Base-by-base conservation (phyloP, 2,797 vertebrate genomes). In the Lagodon rhomboides region DNA sequence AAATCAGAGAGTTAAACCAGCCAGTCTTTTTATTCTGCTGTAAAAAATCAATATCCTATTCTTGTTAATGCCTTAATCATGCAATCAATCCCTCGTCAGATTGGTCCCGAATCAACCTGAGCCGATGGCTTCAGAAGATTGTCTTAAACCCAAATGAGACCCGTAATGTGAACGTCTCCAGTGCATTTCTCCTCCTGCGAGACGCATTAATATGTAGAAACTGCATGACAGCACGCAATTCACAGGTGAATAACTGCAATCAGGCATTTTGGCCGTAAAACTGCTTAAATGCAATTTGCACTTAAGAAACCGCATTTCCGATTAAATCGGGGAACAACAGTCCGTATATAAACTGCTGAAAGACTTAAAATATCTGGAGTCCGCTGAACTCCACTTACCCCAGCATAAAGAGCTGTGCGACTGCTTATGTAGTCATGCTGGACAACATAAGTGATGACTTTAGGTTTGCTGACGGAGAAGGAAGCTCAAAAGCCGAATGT, bases 391-490 rank as follows among this genome's bases (percentile, higher is more conserved):
- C 50, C 63, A 74, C 77, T 82, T 81, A 79, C 65, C 68, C 5
- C 73, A 68, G 77, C 62, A 81, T 18, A 5, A 25, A 41, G 9
- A 46, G 17, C n/a, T 85, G 80, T 83, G 72, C 53, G 63, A 69
- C 69, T 79, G 75, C 80, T 82, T 73, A 80, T 73, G 67, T 50
- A 70, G 79, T 70, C 68, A 68, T 74, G 75, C 59, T 54, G 65
- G 76, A 86, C 76, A 81, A 73, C 64, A 73, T 74, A 81, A 87
- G 81, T 85, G 85, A 90, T 88, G 64, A 82, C 55, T 79, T 74
- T n/a, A 68, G 55, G 25, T 74, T 70, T 60, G 65, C 80, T 85
- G 83, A 81, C 80, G 85, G 53, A 71, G 46, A 87, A 41, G 49
- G 64, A 56, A 68, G 51, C 50, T 44, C 41, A 68, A 61, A 66